A percentile compares a stretch with the other conserved stretches of the same genome.
Evolutionary conservation across 2,113 vertebrate species (phyloP).

Genomic region (Tenrec ecaudatus): DNA sequence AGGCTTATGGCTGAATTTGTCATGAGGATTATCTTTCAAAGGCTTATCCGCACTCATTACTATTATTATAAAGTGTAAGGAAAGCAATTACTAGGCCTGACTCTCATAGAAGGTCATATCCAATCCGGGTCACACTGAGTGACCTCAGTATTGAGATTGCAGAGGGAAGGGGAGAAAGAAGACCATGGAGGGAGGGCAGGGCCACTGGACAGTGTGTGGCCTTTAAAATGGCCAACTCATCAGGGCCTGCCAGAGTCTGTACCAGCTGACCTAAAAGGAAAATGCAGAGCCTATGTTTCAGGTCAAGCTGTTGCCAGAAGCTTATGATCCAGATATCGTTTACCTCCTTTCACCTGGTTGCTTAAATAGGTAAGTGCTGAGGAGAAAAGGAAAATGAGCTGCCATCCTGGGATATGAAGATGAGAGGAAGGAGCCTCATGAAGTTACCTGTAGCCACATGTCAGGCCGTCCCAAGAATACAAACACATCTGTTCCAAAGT

Average conservation of each 20-base stretch:
- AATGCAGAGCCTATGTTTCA: constrained; percentile 29
- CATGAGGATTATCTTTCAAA: neutral
- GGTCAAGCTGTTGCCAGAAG: constrained; percentile 41
- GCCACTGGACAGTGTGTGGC: neutral
- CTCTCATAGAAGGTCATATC: neutral
- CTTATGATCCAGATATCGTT: constrained; percentile 21
- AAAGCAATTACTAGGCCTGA: neutral
- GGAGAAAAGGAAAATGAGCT: neutral
- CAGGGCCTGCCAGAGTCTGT: neutral
- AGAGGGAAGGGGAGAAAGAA: neutral
- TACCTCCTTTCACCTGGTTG: neutral
- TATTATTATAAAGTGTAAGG: neutral
- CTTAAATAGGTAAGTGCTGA: neutral
- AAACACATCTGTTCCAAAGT: too few species aligned
- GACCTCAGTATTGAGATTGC: neutral
- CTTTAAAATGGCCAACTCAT: constrained; percentile 25
- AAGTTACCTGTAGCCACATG: neutral
- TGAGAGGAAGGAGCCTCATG: too few species aligned
- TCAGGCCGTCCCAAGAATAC: neutral
- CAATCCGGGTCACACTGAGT: neutral
- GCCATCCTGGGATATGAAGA: neutral
- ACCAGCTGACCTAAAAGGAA: constrained; percentile 43
- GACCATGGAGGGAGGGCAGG: neutral
- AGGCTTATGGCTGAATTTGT: neutral
- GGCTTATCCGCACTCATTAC: neutral